Evolutionary conservation across 2,797 vertebrate genomes (phyloP).

Genomic region (Squalus acanthias): DNA sequence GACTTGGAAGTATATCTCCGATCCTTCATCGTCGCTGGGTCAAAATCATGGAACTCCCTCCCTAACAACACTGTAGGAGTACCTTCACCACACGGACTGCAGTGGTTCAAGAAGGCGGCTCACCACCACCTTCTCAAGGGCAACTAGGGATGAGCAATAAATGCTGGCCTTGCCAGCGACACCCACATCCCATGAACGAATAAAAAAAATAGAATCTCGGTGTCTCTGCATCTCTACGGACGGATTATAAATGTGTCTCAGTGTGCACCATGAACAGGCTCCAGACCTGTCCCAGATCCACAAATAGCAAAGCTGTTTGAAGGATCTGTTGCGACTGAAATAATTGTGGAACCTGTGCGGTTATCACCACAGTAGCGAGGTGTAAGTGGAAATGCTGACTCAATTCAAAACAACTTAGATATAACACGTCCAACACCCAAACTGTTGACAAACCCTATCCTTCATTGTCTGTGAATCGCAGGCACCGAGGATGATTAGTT

Average conservation of each 20-base stretch:
- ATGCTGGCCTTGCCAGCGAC: no score
- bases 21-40: no score
- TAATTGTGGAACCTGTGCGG: background rate
- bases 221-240: background rate
- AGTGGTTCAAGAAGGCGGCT: no score
- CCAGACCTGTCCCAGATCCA: background rate
- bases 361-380: background rate
- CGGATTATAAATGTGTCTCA: background rate
- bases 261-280: background rate
- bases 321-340: background rate
- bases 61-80: no score
- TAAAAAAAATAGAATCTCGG: no score
- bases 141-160: no score
- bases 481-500: background rate
- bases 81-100: no score
- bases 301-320: background rate
- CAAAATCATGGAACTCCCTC: no score
- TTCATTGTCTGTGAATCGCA: background rate
- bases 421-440: background rate
- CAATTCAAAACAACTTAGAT: background rate
- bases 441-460: background rate
- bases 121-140: no score
- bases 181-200: no score
- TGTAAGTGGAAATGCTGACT: background rate
- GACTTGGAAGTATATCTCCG: no score